Evolutionary conservation across 2,113 vertebrate genomes (phyloP), one percentile per base, ranked within the genome.

Genomic region (Nothobranchius kuhntae): DNA sequence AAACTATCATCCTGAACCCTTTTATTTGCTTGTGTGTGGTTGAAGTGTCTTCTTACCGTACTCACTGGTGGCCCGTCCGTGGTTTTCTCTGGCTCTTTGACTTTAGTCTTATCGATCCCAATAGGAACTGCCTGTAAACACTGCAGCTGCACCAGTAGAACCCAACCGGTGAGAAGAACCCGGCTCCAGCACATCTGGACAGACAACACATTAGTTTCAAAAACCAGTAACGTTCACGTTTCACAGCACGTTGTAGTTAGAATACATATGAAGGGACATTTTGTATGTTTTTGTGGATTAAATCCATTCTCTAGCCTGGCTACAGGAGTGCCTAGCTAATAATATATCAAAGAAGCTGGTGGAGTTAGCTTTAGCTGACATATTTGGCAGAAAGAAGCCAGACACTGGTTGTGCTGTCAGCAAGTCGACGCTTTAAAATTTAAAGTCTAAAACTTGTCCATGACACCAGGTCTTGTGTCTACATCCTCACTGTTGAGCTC

Each of bases 51-150:
- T 21, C 94, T 95, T 91, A 98, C 96, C 84, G 95, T 94, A 71
- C 89, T 94, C 53, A 95, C 94, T 77, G 96, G 86, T 61, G 92
- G 90, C 42, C 93, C 93, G 48, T 93, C 93, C 7, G 89, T 83
- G 30, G 89, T 90, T 52, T 93, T 91, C 77, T 94, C 90, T 0
- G 93, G 88, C 14, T 90, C 75, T 46, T 93, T 91, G 40, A 96
- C 93, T 91, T 98, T 98, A 26, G 95, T 97, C 88, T 97, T 98
- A 75, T 97, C 96, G 67, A 96, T 89, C 38, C 95, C 95, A 77
- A 99, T 96, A 61, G 97, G 97, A 68, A 99, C 96, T 59, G 95
- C 92, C 77, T 95, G 88, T 17, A 92, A 77, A 60, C 71, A 83
- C 73, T 91, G 65, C 47, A 95, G 83, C 66, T 95, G 84, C 80